Evolutionary conservation across 2,888 invertebrate genomes (phyloP), one percentile per base, ranked within the genome.

Genomic region (Hirtodrosophila cameraria): DNA sequence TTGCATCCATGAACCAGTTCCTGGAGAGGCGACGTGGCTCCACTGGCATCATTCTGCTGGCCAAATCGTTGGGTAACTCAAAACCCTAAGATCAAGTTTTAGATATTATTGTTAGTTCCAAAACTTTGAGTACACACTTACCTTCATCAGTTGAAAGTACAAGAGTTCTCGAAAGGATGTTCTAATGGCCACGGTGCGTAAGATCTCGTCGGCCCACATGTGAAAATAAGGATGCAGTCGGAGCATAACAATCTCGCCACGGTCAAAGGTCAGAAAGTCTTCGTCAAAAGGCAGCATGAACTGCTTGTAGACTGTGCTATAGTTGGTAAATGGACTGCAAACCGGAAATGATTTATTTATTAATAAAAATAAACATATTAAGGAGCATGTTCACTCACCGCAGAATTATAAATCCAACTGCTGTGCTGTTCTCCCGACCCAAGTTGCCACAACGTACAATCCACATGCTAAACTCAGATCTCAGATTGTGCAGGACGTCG

Each of bases 151-250:
- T 1, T 71, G 49, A 11, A 87, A 55, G 18, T 83, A 84, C 52
- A 73, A 86, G 7, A 90, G 71, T n/a, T 85, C 73, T n/a, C 50
- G 58, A 35, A 53, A 87, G 2, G 72, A 65, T 0, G 88, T 71
- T 3, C 71, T 54, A 2, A 88, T 38, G 8, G 81, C 69, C 8
- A 88, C 59, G 23, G 85, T 80, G 1, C 89, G 83, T 12, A 83
- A 59, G 4, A 89, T 57, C 8, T 75, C 60, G 58, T 72, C 78
- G 6, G 80, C 73, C 75, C 88, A 84, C 72, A 75, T 86, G 5
- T 72, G 70, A 35, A 88, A 90, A 5, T 81, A 75, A 0, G 88
- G 88, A 70, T 90, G 88, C n/a, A 89, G 18, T 5, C 72, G 72
- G 0, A 89, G 53, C n/a, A 76, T 53, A 0, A 84, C 46, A 5